Percentiles rank a stretch among this genome's conserved stretches.
Evolutionary conservation across 2,797 vertebrate species (phyloP).

Genomic region (Microctenopoma lineatum): DNA sequence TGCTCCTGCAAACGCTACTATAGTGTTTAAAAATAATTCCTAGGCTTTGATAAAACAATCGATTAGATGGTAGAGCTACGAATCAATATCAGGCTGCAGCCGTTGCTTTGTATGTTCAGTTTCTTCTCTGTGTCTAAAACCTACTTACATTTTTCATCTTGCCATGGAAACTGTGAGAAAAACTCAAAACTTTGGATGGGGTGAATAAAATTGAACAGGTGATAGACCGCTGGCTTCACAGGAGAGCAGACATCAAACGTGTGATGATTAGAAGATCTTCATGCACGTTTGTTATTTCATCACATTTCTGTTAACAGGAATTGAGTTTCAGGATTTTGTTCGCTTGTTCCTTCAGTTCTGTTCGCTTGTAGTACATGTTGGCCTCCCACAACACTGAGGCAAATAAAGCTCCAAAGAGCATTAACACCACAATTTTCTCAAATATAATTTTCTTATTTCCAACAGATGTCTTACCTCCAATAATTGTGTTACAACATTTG

Average conservation of each 20-base stretch:
- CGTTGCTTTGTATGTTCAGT: constrained; percentile 32
- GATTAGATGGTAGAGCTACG: not conserved
- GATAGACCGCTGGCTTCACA: constrained; percentile 29
- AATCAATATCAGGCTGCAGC: constrained; percentile 30
- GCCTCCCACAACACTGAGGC: not conserved
- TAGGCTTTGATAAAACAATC: not conserved
- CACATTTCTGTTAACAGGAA: no score
- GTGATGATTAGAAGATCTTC: not conserved
- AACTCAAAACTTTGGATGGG: not conserved
- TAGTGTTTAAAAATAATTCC: constrained; percentile 9
- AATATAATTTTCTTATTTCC: not conserved
- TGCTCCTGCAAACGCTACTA: not conserved
- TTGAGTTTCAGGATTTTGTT: no score
- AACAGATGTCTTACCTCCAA: not conserved
- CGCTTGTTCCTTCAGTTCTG: no score
- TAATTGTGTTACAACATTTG: not conserved
- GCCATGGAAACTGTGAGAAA: not conserved
- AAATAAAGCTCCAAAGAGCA: not conserved
- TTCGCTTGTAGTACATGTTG: no score
- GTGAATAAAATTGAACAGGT: constrained; percentile 18
- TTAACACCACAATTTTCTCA: not conserved
- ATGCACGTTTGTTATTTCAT: not conserved
- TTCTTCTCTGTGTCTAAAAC: constrained; percentile 6
- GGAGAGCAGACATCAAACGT: constrained; percentile 45
- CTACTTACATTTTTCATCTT: not conserved